phyloP scores from a whole-genome alignment of 2,888 invertebrate genomes.

The Germaria angustata region DNA sequence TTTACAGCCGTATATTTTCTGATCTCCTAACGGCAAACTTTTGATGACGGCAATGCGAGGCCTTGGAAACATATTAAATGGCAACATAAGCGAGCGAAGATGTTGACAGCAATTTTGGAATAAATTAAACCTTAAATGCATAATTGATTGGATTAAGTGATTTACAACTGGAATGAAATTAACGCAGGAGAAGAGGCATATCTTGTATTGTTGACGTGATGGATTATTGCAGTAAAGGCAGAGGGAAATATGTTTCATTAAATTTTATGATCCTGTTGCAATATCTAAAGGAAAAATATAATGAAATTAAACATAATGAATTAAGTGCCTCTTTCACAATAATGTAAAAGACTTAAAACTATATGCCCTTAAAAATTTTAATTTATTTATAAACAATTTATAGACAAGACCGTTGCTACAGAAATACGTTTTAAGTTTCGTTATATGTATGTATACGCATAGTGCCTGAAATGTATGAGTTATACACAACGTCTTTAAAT shows the following conservation, averaged over 20 bases:
- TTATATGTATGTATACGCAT: no score
- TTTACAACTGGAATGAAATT: background rate
- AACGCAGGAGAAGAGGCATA: background rate
- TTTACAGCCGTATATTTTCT: background rate
- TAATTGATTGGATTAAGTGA: slow-evolving; percentile 22
- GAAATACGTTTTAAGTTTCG: no score
- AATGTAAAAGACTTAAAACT: no score
- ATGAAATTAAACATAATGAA: no score
- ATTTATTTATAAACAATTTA: no score
- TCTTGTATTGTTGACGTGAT: background rate
- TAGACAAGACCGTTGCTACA: no score
- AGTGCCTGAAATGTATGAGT: no score
- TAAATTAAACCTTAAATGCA: slow-evolving; percentile 3
- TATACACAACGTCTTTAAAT: background rate
- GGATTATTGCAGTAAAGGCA: background rate
- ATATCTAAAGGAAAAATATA: no score
- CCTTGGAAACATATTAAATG: background rate
- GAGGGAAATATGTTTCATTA: no score
- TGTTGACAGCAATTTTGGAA: background rate
- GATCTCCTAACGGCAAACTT: background rate
- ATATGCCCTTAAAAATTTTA: no score
- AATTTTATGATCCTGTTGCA: no score
- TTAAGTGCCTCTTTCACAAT: no score
- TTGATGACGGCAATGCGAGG: background rate
- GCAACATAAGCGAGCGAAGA: background rate